Base-by-base conservation (phyloP, 2,113 vertebrate genomes). In the Brachionichthys hirsutus region DNA sequence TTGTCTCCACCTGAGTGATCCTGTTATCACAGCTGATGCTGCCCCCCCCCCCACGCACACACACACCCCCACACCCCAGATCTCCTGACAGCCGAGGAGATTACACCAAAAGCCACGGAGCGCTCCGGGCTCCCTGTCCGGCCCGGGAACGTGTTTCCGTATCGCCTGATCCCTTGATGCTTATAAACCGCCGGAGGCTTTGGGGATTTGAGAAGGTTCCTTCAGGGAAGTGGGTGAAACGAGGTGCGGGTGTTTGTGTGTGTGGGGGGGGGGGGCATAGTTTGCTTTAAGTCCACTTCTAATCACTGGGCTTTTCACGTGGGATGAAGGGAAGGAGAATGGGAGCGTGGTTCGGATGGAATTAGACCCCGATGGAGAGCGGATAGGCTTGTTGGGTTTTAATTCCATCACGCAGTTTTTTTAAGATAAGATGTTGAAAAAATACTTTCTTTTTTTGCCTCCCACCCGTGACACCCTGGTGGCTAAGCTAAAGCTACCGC, bases 31-130 rank as follows among this genome's bases (percentile, higher is more conserved):
- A 68, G 71, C 76, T 84, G 80, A 87, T 67, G 71, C 76, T 84
- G 80, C 86, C 85, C 87, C 84, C 67, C 67, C 62, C 24, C 3
- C 24, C 24, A 30, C 24, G 5, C 4, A 4, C 24, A 30, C 24
- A n/a, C n/a, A n/a, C 24, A 30, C 24, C 24, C 24, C 24, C 24
- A 30, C 24, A 30, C 24, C 43, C 83, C 51, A 67, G 77, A 84
- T 85, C 79, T 86, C 85, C 84, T 79, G 72, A 82, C 87, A 73
- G 77, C 81, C 83, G 71, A 68, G 84, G 79, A 88, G 89, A 90
- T 90, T 89, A 89, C 81, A 85, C 71, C 68, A 15, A 54, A 65
- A 73, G 73, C 78, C 56, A 41, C 2, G 2, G 54, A 84, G 69
- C 78, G 77, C 80, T 77, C 67, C 62, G 63, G 62, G 61, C 73